These are phyloP conservation scores for Drosophila koepferae DNA, from an alignment of 2,888 invertebrate genomes.

Conservation along the genomic window DNA sequence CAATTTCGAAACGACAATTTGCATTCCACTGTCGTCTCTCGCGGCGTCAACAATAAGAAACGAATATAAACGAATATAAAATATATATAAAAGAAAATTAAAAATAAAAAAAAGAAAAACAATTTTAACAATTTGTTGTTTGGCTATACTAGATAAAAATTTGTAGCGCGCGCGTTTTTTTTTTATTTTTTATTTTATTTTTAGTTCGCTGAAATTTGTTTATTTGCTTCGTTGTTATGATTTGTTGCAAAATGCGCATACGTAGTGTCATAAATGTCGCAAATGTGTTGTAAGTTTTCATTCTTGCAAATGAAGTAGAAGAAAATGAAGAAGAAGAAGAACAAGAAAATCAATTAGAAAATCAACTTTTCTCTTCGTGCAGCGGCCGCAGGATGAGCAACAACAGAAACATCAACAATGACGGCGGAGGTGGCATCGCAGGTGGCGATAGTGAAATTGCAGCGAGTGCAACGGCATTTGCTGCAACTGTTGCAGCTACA, in stretches of 20 bases:
- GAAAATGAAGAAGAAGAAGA: too few species aligned
- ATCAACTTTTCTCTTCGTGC: conserved; percentile 47
- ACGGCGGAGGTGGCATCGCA: conserved; percentile 41
- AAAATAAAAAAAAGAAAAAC: background rate
- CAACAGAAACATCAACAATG: conserved; percentile 50
- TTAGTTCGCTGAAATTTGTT: conserved; percentile 39
- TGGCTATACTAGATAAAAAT: background rate
- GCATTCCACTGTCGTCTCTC: conserved; percentile 32
- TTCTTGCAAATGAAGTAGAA: too few species aligned
- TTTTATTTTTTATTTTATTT: conserved; percentile 43
- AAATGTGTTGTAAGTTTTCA: conserved; percentile 58
- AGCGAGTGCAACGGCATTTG: conserved; percentile 12
- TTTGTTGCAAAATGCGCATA: conserved; percentile 50
- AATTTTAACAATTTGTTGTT: conserved; percentile 13
- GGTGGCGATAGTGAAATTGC: conserved; percentile 10
- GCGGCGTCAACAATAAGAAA: conserved; percentile 5
- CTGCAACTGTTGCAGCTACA: background rate
- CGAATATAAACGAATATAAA: conserved; percentile 5
- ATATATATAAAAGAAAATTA: background rate
- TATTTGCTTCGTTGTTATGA: conserved; percentile 15
- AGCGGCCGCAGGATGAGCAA: conserved; percentile 75
- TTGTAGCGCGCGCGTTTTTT: conserved; percentile 29
- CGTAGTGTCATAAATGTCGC: conserved; percentile 38
- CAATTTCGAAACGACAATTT: conserved; percentile 15
- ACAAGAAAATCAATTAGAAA: too few species aligned